phyloP scores from a whole-genome alignment of 2,888 invertebrate genomes.

The Malachius bipustulatus region DNA sequence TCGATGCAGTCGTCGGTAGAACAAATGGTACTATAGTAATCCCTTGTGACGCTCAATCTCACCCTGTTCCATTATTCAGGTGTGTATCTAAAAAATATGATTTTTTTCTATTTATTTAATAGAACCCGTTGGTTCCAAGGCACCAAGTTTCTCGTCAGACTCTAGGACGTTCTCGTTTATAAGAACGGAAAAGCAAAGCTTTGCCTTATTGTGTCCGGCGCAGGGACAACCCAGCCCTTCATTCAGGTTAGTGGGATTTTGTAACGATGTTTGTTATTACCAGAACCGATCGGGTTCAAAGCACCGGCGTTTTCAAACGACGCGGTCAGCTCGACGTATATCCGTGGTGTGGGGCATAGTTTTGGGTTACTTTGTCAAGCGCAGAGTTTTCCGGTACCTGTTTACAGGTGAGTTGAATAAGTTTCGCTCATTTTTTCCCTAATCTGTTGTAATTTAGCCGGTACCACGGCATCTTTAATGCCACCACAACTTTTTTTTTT shows the following conservation, averaged over 20 bases:
- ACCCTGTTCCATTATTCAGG: constrained; percentile 52
- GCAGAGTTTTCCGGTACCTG: constrained; percentile 50
- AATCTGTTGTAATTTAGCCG: too few species aligned
- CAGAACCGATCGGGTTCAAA: constrained; percentile 15
- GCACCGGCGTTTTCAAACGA: constrained; percentile 14
- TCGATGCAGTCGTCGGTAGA: too few species aligned
- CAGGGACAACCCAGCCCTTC: constrained; percentile 58
- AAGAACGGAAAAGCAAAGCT: constrained; percentile 35
- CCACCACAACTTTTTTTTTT: too few species aligned
- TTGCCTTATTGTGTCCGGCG: constrained; percentile 46
- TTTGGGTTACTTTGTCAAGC: constrained; percentile 36
- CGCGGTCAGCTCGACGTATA: constrained; percentile 12
- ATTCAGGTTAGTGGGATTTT: constrained; percentile 48
- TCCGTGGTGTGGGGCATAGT: constrained; percentile 10
- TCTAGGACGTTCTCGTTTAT: constrained; percentile 39
- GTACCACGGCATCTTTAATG: too few species aligned
- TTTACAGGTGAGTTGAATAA: too few species aligned
- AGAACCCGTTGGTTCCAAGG: constrained; percentile 45
- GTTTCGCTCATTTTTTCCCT: too few species aligned
- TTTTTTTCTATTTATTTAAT: constrained; percentile 20
- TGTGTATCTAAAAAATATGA: constrained; percentile 32
- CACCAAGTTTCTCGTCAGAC: constrained; percentile 37
- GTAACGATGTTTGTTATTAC: background rate
- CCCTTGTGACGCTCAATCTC: constrained; percentile 68
- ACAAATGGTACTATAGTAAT: too few species aligned